These are phyloP conservation scores for Neogale vison DNA, from an alignment of 2,113 vertebrate species.

Conservation along the genomic window DNA sequence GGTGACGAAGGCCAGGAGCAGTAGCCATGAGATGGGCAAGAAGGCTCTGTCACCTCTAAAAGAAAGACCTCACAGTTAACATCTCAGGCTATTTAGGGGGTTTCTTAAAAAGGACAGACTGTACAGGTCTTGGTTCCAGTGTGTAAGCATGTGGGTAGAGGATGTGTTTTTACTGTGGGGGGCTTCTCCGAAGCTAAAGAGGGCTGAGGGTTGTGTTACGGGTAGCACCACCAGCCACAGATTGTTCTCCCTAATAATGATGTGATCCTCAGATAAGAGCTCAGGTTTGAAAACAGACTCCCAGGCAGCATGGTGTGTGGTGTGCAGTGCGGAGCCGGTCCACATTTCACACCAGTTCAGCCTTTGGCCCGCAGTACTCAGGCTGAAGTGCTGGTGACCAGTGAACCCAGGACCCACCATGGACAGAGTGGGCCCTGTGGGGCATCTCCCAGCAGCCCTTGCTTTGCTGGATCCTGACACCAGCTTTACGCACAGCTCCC, in stretches of 20 bases:
- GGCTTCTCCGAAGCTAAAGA: neutral
- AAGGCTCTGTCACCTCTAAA: neutral
- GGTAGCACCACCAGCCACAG: neutral
- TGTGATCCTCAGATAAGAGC: neutral
- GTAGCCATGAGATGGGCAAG: neutral
- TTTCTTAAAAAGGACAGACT: neutral
- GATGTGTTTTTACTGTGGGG: neutral
- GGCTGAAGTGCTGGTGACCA: neutral
- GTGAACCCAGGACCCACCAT: neutral
- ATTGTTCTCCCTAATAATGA: accelerated
- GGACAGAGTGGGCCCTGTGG: neutral
- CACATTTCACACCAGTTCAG: accelerated
- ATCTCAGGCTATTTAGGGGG: neutral
- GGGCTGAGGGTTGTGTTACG: neutral
- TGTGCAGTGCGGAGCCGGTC: accelerated
- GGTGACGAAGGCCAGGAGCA: neutral
- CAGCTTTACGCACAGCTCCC: neutral
- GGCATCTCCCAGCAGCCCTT: neutral
- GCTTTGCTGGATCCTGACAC: neutral
- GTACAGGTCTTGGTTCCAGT: neutral
- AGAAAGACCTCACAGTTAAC: neutral
- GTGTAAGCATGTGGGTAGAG: neutral
- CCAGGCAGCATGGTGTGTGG: accelerated
- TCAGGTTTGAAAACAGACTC: neutral
- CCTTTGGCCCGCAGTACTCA: neutral